These are phyloP conservation scores for Romanomermis culicivorax DNA, from an alignment of 2,888 invertebrate species.

Conservation along the genomic window DNA sequence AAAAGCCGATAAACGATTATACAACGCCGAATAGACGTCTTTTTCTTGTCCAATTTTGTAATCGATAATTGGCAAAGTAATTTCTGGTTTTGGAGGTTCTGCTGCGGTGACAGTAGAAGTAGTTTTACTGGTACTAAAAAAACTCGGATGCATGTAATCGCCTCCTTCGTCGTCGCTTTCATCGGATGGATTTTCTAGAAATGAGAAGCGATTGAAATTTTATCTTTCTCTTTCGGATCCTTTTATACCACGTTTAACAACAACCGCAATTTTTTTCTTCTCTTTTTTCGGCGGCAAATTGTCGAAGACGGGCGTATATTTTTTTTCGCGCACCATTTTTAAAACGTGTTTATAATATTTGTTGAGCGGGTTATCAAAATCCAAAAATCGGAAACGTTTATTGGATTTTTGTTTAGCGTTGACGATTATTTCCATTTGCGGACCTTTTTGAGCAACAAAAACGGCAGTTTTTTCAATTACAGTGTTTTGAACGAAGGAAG, in stretches of 20 bases:
- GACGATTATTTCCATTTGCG: slow-evolving; percentile 93
- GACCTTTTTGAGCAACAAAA: slow-evolving; percentile 51
- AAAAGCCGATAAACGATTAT: slow-evolving; percentile 17
- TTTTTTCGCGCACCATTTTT: slow-evolving; percentile 30
- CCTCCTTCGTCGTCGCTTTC: slow-evolving; percentile 33
- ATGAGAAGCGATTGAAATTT: not conserved
- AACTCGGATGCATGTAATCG: slow-evolving; percentile 58
- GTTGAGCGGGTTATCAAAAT: slow-evolving; percentile 58
- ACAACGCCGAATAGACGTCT: slow-evolving; percentile 21
- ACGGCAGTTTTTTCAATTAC: slow-evolving; percentile 68
- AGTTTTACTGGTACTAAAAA: slow-evolving; percentile 27
- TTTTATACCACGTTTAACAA: no score
- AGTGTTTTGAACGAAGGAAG: slow-evolving; percentile 27
- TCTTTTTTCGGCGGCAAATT: not conserved
- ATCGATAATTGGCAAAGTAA: not conserved
- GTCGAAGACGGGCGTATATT: slow-evolving; percentile 23
- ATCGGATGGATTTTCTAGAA: slow-evolving; percentile 13
- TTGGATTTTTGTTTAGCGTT: slow-evolving; percentile 82
- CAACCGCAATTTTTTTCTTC: no score
- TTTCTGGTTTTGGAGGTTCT: not conserved
- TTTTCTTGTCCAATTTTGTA: slow-evolving; percentile 14
- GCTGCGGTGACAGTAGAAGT: not conserved
- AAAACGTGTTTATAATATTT: slow-evolving; percentile 58
- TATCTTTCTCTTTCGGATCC: no score
- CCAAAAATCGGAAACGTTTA: slow-evolving; percentile 73